Percentiles rank a stretch among this genome's conserved stretches.
Evolutionary conservation across 2,797 vertebrate genomes (phyloP).

Genomic region (Crocodylus rhombifer): DNA sequence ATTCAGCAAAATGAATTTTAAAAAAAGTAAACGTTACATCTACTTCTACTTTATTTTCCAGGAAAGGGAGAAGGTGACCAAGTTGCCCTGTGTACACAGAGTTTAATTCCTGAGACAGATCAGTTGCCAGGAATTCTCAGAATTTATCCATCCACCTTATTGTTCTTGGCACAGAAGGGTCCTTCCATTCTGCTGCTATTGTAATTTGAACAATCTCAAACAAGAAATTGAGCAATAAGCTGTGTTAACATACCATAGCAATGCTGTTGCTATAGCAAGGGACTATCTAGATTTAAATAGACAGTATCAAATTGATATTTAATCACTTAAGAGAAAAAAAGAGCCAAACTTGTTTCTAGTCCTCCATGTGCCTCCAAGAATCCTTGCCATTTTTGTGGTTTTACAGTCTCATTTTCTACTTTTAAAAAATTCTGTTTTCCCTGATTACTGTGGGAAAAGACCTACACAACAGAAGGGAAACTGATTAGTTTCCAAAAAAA

Average conservation of each 20-base stretch:
- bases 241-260: constrained; percentile 24
- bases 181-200: constrained; percentile 62
- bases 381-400: background rate
- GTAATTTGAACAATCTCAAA: constrained; percentile 69
- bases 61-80: background rate
- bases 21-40: background rate
- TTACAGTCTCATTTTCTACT: background rate
- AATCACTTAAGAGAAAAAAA: constrained; percentile 10
- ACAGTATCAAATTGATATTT: constrained; percentile 12
- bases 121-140: constrained; percentile 64
- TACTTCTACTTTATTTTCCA: constrained; percentile 4
- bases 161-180: constrained; percentile 58
- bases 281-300: constrained; percentile 33
- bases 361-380: background rate
- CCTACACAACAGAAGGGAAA: background rate
- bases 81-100: constrained; percentile 40
- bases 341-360: background rate
- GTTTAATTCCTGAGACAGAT: background rate
- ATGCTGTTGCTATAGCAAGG: constrained; percentile 48
- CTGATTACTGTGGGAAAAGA: background rate
- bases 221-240: constrained; percentile 44
- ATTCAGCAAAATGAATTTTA: constrained; percentile 7
- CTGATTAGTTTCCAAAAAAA: background rate
- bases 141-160: constrained; percentile 58
- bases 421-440: background rate